phyloP scores from a whole-genome alignment of 2,888 invertebrate species.

The Lepidocyrtinus sp. region DNA sequence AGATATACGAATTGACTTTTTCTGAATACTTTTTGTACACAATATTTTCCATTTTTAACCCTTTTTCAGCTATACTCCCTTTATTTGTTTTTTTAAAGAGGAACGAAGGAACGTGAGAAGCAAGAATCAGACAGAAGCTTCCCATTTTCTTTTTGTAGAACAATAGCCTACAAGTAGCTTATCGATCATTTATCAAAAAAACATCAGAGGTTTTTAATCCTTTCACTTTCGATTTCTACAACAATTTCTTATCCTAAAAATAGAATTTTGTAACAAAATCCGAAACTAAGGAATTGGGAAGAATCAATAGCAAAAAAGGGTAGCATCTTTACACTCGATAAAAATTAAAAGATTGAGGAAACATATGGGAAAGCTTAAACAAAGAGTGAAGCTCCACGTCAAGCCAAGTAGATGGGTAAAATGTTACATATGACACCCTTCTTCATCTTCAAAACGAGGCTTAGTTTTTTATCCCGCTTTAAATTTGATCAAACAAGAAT shows the following conservation, averaged over 20 bases:
- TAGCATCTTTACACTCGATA: constrained; percentile 16
- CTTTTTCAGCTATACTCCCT: neutral
- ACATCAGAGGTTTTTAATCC: constrained; percentile 33
- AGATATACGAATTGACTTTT: neutral
- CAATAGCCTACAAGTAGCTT: neutral
- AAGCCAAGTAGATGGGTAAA: no score
- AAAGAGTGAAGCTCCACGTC: no score
- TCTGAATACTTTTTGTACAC: neutral
- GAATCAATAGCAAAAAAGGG: constrained; percentile 54
- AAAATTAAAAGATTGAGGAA: neutral
- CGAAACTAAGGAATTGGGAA: constrained; percentile 26
- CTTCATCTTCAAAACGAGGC: neutral
- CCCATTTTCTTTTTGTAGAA: constrained; percentile 5
- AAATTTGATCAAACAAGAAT: neutral
- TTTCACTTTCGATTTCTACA: constrained; percentile 48
- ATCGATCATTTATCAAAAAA: constrained; percentile 15
- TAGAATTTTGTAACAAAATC: constrained; percentile 43
- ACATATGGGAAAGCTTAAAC: neutral
- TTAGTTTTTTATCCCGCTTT: no score
- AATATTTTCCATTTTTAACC: no score
- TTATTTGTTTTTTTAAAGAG: neutral
- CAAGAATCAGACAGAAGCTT: neutral
- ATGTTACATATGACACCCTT: no score
- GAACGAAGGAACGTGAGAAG: neutral
- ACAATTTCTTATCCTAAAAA: constrained; percentile 34